Percentiles rank a stretch among this genome's conserved stretches.
These are phyloP conservation scores for Glaucopsyche alexis DNA, from an alignment of 2,888 invertebrate genomes.

Conservation along the genomic window DNA sequence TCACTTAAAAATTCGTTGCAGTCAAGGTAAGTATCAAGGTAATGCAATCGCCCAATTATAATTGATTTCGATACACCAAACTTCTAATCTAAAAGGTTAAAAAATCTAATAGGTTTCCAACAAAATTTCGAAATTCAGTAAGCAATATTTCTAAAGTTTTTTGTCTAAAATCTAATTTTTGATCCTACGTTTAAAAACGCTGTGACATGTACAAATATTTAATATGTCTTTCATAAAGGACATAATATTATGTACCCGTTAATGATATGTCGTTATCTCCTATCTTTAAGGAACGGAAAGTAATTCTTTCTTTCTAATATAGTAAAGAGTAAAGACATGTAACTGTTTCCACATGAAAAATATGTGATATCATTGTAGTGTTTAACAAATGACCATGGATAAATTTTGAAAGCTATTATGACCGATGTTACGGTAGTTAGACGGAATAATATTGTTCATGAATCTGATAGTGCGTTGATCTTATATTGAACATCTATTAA, in stretches of 20 bases:
- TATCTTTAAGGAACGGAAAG: not conserved
- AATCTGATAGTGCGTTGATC: conserved; percentile 34
- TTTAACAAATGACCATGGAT: not conserved
- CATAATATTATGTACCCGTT: too few relatives aligned
- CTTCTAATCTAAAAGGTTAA: too few relatives aligned
- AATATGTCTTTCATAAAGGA: not conserved
- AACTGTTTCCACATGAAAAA: not conserved
- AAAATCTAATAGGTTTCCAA: not conserved
- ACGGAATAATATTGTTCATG: conserved; percentile 9
- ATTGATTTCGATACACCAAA: not conserved
- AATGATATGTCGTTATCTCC: not conserved
- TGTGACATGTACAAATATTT: not conserved
- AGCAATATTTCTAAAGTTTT: not conserved
- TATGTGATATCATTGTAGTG: not conserved
- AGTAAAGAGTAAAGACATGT: not conserved
- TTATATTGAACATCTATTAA: conserved; percentile 29
- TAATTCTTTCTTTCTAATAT: not conserved
- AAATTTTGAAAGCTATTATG: not conserved
- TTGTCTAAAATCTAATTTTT: not conserved
- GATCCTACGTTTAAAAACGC: not conserved
- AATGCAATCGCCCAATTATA: conserved; percentile 2
- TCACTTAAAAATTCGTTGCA: conserved; percentile 16
- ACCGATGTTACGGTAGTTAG: conserved; percentile 14
- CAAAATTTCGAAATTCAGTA: not conserved
- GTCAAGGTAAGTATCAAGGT: conserved; percentile 21